Conservation (phyloP, 1,140 invertebrate genomes). For the Scylla paramamosain region DNA sequence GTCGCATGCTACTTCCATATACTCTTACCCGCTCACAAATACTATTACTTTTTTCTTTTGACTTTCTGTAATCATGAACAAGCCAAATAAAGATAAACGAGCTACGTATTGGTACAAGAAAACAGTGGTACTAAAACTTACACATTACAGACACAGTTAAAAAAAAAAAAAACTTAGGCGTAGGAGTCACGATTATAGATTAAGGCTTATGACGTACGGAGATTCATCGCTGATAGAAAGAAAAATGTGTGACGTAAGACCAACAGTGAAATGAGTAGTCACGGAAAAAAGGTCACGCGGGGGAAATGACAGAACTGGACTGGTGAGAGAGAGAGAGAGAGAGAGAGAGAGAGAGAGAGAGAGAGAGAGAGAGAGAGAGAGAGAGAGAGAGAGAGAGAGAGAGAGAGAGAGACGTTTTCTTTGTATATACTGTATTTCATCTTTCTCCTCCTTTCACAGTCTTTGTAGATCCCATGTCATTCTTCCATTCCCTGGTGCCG, state of each 20-base stretch:
- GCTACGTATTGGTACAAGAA: too few relatives aligned
- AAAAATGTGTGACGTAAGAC: background rate
- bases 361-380: conserved; percentile 9
- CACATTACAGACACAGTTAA: too few relatives aligned
- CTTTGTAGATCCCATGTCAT: background rate
- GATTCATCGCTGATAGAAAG: background rate
- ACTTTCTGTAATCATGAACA: too few relatives aligned
- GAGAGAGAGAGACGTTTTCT: background rate
- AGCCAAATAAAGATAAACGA: too few relatives aligned
- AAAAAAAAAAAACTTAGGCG: too few relatives aligned
- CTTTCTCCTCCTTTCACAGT: background rate
- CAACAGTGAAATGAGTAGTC: background rate
- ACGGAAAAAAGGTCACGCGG: background rate
- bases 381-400: conserved; percentile 27
- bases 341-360: background rate
- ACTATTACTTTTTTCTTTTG: too few relatives aligned
- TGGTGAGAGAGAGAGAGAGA: background rate
- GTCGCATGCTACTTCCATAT: too few relatives aligned
- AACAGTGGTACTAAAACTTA: too few relatives aligned
- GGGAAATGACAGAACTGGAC: background rate
- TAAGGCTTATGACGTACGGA: too few relatives aligned
- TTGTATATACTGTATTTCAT: background rate
- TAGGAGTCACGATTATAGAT: too few relatives aligned
- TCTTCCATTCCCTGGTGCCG: background rate
- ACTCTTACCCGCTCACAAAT: too few relatives aligned